Evolutionary conservation across 2,113 vertebrate genomes (phyloP), one percentile per base, ranked within the genome.

Genomic region (Trachemys scripta): DNA sequence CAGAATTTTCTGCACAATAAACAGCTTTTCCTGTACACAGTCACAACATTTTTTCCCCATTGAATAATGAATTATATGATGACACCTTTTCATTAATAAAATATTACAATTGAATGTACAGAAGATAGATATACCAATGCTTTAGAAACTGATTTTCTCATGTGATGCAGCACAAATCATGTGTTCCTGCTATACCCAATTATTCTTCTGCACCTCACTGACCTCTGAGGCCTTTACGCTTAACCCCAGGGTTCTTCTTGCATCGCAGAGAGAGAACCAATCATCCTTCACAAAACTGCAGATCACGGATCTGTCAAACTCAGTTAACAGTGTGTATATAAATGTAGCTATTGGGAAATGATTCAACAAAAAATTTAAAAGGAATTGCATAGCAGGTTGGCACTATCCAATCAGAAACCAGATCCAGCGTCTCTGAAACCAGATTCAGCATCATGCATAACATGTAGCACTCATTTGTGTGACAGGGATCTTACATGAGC

Each of bases 231-330:
- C 25, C 0, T 12, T 96, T 76, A n/a, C 3, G 5, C 5, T 89
- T 87, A 91, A 87, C 75, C 12, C 20, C 69, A 69, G 56, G 24
- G 90, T 20, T 51, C 1, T 93, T 17, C 31, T 31, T 82, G 88
- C n/a, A 88, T 81, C 27, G 29, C 42, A 93, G 91, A 91, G 25
- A 13, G 38, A 94, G 86, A 95, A 76, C 10, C 9, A 85, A 29
- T 47, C 72, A 85, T 57, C 42, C 57, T 94, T 90, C 87, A 12
- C 35, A 38, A 81, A 91, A 72, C 62, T 31, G 24, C 84, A 82
- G 79, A 81, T 38, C 54, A 92, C 25, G 85, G 29, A 90, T 84
- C 79, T 92, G 56, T 95, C 80, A 94, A 84, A 96, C 93, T 96
- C 95, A 45, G 35, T 96, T 97, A 86, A 45, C 57, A 69, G 4